Base-by-base conservation (phyloP, 1,140 invertebrate genomes). In the Drosophila bifasciata region DNA sequence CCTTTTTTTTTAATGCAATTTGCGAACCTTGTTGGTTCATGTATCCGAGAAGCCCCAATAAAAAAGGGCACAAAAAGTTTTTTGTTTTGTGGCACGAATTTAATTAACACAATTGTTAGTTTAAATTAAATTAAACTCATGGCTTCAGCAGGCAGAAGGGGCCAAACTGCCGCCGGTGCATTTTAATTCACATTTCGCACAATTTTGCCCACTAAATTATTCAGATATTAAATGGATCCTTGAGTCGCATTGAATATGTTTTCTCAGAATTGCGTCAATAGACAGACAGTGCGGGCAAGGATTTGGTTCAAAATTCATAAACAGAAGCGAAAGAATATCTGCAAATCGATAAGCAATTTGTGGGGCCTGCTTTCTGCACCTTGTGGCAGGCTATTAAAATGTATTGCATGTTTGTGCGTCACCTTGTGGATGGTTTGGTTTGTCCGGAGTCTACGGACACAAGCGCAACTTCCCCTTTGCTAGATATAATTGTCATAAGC, bases 401-500 rank as follows among this genome's bases (percentile, higher is more conserved):
- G 36, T 57, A 68, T 57, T 56, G 25, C 44, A 25, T 25, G 51
- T 40, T 43, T 44, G 63, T 57, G 51, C 56, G 66, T 68, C 66
- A 69, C 66, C 66, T 71, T 61, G 25, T 11, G 28, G 17, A n/a
- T n/a, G n/a, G n/a, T n/a, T n/a, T n/a, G 46, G 17, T 25, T 8
- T 19, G 28, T 11, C 25, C 8, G 15, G n/a, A 53, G 36, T 28
- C 7, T 19, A 45, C 32, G 28, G 25, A 45, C 39, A 9, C n/a
- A 5, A 21, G 23, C 23, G 36, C 60, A 45, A 53, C 19, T 19
- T n/a, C 19, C 61, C 61, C 64, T 39, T 53, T 45, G 61, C 28
- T 36, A n/a, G n/a, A n/a, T n/a, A 3, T 68, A 68, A 67, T 68
- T 68, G 64, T 49, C 61, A 68, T 67, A 67, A 68, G n/a, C 61